phyloP scores from a whole-genome alignment of 2,888 invertebrate genomes.

The Pyrrhosoma nymphula region DNA sequence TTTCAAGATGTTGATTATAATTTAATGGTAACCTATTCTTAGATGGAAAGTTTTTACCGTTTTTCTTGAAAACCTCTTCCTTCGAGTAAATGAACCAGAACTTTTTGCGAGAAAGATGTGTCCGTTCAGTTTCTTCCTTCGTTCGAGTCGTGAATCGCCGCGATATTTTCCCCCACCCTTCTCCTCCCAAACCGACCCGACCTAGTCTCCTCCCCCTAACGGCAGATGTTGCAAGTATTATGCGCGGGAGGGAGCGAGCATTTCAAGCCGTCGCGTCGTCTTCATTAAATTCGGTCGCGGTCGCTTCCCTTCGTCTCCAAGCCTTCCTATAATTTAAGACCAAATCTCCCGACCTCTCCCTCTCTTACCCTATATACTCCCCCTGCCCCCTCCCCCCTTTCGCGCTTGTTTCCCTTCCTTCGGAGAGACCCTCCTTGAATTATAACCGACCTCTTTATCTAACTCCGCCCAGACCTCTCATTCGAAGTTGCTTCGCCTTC shows the following conservation, averaged over 20 bases:
- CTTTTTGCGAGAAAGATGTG: background rate
- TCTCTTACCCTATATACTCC: too few relatives aligned
- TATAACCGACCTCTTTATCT: slow-evolving; percentile 13
- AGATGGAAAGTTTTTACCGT: background rate
- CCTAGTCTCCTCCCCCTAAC: background rate
- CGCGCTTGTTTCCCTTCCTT: background rate
- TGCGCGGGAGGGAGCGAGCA: background rate
- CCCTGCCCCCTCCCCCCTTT: background rate
- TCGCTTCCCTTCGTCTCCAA: background rate
- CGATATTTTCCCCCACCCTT: background rate
- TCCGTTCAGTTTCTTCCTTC: background rate
- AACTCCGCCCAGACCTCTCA: background rate
- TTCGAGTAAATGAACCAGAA: background rate
- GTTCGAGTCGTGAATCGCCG: background rate
- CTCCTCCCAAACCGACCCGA: background rate
- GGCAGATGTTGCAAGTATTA: slow-evolving; percentile 10
- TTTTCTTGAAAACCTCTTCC: background rate
- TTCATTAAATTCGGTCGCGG: background rate
- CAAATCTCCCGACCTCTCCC: background rate
- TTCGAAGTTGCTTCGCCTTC: slow-evolving; percentile 7
- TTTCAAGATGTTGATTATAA: background rate
- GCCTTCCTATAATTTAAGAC: background rate
- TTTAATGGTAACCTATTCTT: background rate
- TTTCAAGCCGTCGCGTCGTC: background rate
- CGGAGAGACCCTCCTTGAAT: background rate